Evolutionary conservation across 1,140 invertebrate genomes (phyloP), one percentile per base, ranked within the genome.

Genomic region (Bombus waltoni): DNA sequence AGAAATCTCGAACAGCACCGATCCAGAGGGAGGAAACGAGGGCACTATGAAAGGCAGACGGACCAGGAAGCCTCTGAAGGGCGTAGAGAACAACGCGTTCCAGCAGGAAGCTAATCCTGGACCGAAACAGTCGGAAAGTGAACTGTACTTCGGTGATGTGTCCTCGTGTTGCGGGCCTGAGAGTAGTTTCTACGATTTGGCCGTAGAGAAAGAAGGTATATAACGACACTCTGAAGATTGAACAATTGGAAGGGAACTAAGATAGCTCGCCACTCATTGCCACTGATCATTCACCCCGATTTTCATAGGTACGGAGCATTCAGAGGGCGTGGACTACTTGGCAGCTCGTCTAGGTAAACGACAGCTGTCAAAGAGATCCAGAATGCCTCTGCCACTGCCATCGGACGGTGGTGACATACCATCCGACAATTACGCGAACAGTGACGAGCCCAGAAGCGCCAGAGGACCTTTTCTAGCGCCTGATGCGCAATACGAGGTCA

Each of bases 71-170:
- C 91, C 93, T 3, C 66, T 95, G 8, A 95, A 95, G 59, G 95
- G 95, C 0, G 97, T 97, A 38, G 97, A 97, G 89, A 97, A 97
- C 88, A 95, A 96, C 3, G 97, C 96, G 4, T 97, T 97, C 88
- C 94, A 95, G 18, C 94, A 95, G 71, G 94, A 95, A 87, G 47
- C 93, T 3, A 94, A 93, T 77, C 81, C 92, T 3, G 89, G 90
- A 15, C 86, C 92, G 1, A 95, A 96, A 85, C 95, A 95, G 83
- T 95, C 95, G 2, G 96, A 96, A 79, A 98, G 97, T 6, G 98
- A 98, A 94, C 96, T 98, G 2, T 98, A 98, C 92, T 98, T 98
- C 92, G 97, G 97, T 2, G 97, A 98, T 91, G 97, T 98, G 1
- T 98, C 97, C n/a, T 98, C 97, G 75, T 98, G 97, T 91, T 98